phyloP scores from a whole-genome alignment of 2,797 vertebrate species.

The Delichon dasypus region DNA sequence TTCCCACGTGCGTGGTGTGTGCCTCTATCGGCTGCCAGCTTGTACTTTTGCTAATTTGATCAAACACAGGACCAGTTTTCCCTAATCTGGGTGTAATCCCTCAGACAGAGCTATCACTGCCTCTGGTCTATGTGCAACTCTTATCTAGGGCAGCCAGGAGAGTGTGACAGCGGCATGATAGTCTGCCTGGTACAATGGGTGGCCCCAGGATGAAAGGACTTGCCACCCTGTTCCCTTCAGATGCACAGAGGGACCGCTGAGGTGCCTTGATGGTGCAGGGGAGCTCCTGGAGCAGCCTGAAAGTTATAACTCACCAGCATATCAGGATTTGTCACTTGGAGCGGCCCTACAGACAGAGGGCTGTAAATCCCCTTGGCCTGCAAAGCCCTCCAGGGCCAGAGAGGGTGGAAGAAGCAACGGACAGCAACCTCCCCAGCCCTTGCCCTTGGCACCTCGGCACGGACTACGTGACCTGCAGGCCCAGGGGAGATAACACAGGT shows the following conservation, averaged over 20 bases:
- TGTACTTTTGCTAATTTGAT: background rate
- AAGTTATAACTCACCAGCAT: background rate
- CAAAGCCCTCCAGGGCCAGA: background rate
- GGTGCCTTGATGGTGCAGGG: background rate
- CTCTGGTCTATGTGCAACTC: background rate
- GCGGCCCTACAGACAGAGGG: background rate
- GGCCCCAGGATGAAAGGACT: background rate
- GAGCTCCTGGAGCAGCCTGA: background rate
- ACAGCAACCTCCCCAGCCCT: background rate
- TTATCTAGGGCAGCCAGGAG: background rate
- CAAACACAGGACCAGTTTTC: background rate
- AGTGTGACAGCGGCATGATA: background rate
- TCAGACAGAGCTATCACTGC: background rate
- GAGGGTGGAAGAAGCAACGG: background rate
- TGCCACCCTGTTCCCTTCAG: background rate
- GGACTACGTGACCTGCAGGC: accelerated
- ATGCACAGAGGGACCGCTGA: accelerated
- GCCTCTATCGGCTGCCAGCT: background rate
- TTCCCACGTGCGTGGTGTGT: background rate
- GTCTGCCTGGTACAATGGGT: background rate
- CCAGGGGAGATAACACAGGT: background rate
- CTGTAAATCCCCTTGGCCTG: background rate
- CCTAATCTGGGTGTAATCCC: background rate
- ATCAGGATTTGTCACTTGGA: background rate
- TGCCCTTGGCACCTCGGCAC: background rate